These are phyloP conservation scores for Neomonachus schauinslandi DNA, from an alignment of 2,113 vertebrate genomes.

Conservation along the genomic window DNA sequence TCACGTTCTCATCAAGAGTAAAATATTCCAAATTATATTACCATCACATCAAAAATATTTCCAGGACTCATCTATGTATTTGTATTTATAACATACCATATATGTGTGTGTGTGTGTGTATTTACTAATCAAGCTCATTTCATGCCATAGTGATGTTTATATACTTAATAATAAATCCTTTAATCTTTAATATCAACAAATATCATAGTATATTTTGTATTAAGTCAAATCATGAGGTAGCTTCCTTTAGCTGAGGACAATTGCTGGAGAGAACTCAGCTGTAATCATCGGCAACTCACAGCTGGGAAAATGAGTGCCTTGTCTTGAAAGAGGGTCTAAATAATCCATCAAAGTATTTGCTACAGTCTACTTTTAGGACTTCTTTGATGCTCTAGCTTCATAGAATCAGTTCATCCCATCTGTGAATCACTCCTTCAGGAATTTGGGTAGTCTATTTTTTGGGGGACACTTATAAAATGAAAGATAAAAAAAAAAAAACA, in stretches of 20 bases:
- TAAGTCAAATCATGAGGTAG: not conserved
- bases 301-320: not conserved
- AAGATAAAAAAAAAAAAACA: not conserved
- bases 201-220: not conserved
- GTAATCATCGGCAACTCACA: not conserved
- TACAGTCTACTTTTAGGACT: not conserved
- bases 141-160: not conserved
- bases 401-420: not conserved
- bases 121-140: not conserved
- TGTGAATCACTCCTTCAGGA: not conserved
- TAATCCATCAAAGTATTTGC: not conserved
- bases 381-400: not conserved
- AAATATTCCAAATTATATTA: not conserved
- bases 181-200: not conserved
- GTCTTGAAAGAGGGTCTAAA: not conserved
- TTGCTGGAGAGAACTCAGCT: not conserved
- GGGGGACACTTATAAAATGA: not conserved
- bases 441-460: not conserved
- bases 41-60: not conserved
- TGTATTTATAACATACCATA: not conserved
- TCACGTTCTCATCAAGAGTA: not conserved
- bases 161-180: not conserved
- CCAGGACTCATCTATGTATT: not conserved
- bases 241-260: not conserved
- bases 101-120: not conserved